Percentiles rank a stretch among this genome's conserved stretches.
These are phyloP conservation scores for Alsophila aescularia DNA, from an alignment of 2,888 invertebrate genomes.

Conservation along the genomic window DNA sequence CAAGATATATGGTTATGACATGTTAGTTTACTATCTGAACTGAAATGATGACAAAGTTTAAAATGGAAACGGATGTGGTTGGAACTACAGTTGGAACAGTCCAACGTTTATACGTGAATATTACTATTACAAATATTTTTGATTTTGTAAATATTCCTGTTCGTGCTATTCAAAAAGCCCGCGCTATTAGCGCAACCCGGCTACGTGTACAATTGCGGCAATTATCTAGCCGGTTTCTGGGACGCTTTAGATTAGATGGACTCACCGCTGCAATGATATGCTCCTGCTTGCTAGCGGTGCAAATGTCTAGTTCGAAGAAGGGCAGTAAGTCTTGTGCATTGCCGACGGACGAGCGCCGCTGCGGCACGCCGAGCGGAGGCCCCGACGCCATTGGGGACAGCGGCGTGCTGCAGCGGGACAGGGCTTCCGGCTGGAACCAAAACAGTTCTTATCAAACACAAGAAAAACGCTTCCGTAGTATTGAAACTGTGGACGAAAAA, in stretches of 20 bases:
- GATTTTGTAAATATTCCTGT: no score
- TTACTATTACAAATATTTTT: no score
- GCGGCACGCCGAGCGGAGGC: conserved; percentile 55
- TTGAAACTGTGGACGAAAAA: neutral
- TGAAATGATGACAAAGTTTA: no score
- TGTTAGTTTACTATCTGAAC: no score
- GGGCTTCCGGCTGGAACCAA: conserved; percentile 88
- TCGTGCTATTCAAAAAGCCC: no score
- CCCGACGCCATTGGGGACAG: conserved; percentile 88
- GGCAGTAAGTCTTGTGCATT: conserved; percentile 86
- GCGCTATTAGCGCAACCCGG: no score
- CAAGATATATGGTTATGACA: no score
- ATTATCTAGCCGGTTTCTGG: no score
- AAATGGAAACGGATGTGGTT: no score
- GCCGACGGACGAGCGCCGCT: conserved; percentile 65
- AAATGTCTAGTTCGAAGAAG: conserved; percentile 92
- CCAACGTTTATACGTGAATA: no score
- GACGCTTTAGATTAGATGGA: conserved; percentile 9
- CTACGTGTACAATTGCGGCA: no score
- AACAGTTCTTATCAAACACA: neutral
- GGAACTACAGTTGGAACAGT: no score
- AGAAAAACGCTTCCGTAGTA: neutral
- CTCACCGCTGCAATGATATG: conserved; percentile 93
- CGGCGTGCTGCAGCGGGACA: conserved; percentile 93
- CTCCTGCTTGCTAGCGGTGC: conserved; percentile 94